These are phyloP conservation scores for Taxidea taxus DNA, from an alignment of 2,113 vertebrate genomes.

Conservation along the genomic window DNA sequence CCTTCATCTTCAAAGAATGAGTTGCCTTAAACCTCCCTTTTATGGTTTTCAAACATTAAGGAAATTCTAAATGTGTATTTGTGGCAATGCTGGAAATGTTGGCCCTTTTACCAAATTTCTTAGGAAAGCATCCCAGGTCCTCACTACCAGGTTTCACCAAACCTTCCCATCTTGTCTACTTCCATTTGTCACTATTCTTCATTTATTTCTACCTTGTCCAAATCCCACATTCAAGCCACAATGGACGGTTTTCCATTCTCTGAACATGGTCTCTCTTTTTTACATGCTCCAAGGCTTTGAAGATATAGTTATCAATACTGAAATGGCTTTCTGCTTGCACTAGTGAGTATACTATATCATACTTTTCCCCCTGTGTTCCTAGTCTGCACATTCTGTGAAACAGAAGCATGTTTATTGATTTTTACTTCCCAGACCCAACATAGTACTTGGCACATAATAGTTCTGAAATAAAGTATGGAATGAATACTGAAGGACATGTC, in stretches of 20 bases:
- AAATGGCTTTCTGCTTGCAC: not conserved
- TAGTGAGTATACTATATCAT: not conserved
- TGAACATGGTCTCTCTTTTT: not conserved
- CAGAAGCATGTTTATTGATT: not conserved
- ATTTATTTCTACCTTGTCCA: not conserved
- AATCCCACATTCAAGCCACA: not conserved
- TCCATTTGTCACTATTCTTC: not conserved
- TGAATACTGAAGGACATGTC: not conserved
- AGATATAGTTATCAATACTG: not conserved
- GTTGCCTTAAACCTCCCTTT: not conserved
- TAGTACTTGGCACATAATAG: not conserved
- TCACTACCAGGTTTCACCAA: not conserved
- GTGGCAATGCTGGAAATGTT: not conserved
- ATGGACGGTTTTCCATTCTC: not conserved
- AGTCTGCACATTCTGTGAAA: not conserved
- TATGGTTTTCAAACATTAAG: not conserved
- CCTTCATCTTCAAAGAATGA: not conserved
- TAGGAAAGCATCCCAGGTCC: not conserved
- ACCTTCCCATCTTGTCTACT: not conserved
- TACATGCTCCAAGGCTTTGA: not conserved
- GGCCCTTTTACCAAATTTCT: not conserved
- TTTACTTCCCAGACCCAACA: not conserved
- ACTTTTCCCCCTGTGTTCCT: not conserved
- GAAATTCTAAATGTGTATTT: not conserved
- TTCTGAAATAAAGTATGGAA: constrained; percentile 8